Evolutionary conservation across 2,888 invertebrate genomes (phyloP).

Genomic region (Xylota segnis): DNA sequence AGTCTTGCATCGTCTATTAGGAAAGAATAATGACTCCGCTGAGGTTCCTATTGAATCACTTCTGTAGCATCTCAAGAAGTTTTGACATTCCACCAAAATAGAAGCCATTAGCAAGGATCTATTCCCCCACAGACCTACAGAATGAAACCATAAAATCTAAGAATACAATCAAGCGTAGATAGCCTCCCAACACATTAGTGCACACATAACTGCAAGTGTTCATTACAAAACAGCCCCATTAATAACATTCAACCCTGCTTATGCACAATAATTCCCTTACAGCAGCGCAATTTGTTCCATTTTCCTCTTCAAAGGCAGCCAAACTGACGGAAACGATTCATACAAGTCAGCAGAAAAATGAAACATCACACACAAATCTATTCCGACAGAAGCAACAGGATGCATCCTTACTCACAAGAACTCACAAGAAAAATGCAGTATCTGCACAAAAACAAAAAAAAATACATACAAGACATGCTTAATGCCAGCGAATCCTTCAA

Average conservation of each 20-base stretch:
- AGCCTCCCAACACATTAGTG: not conserved
- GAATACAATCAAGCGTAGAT: too few species aligned
- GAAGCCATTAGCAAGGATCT: too few species aligned
- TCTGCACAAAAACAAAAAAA: not conserved
- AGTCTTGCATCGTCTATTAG: too few species aligned
- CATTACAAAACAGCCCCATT: constrained; percentile 3
- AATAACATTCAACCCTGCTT: constrained; percentile 13
- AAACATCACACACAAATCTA: constrained; percentile 49
- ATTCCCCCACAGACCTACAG: too few species aligned
- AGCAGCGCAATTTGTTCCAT: constrained; percentile 61
- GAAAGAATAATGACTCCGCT: too few species aligned
- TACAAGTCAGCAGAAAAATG: constrained; percentile 51
- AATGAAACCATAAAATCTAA: too few species aligned
- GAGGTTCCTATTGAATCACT: too few species aligned
- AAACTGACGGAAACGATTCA: constrained; percentile 52
- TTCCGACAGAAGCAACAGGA: constrained; percentile 57
- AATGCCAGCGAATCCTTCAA: constrained; percentile 65
- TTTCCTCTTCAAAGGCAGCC: constrained; percentile 29
- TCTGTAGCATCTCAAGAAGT: too few species aligned
- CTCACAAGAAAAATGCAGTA: not conserved
- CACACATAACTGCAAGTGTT: not conserved
- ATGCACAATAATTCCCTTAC: constrained; percentile 45
- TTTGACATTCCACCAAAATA: too few species aligned
- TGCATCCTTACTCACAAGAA: constrained; percentile 28
- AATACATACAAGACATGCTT: constrained; percentile 43